These are phyloP conservation scores for Pseudochirops corinnae DNA, from an alignment of 2,797 vertebrate genomes.

Conservation along the genomic window DNA sequence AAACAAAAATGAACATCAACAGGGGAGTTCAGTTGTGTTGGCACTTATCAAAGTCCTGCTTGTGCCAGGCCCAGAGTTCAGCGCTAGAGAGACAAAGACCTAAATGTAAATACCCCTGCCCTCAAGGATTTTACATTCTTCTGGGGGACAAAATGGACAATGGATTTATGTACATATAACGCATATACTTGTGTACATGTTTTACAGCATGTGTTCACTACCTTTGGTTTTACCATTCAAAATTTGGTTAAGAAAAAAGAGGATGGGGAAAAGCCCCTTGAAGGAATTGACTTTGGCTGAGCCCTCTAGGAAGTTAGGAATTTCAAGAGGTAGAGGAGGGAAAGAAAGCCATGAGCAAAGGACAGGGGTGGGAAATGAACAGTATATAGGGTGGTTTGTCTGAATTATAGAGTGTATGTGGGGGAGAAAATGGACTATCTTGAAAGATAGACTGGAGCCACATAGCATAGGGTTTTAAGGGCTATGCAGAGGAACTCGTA, in stretches of 20 bases:
- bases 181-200: not conserved
- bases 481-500: not conserved
- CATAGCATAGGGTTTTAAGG: not conserved
- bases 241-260: not conserved
- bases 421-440: not conserved
- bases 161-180: not conserved
- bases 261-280: not conserved
- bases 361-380: not conserved
- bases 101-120: not conserved
- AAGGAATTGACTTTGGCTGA: not conserved
- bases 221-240: not conserved
- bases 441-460: not conserved
- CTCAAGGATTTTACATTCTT: not conserved
- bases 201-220: not conserved
- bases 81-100: not conserved
- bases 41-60: not conserved
- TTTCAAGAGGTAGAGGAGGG: not conserved
- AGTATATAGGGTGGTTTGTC: not conserved
- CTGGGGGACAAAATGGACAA: not conserved
- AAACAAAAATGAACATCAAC: not conserved
- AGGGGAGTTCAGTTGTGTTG: not conserved
- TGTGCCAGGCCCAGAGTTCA: not conserved
- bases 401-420: not conserved
- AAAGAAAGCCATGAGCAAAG: not conserved
- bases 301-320: not conserved